Conservation (phyloP, 2,888 invertebrate species). For the Nineta flava region DNA sequence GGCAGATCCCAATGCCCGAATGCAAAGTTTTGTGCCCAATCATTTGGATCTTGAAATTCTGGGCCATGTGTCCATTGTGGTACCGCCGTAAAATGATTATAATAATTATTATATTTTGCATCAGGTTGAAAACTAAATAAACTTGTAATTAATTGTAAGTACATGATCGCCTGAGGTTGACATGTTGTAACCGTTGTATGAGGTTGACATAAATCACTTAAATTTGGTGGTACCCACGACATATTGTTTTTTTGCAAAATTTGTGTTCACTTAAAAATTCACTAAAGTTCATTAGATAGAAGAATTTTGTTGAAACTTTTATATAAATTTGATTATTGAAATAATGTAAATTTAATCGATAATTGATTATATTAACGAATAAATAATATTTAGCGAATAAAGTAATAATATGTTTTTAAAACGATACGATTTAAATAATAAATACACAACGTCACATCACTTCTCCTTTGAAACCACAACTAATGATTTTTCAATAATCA, state of each 20-base stretch:
- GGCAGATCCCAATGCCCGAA: background rate
- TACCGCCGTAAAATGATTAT: background rate
- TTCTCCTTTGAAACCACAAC: no score
- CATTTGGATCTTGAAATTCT: background rate
- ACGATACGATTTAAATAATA: no score
- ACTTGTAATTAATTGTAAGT: constrained; percentile 36
- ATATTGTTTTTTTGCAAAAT: constrained; percentile 12
- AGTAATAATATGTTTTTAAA: no score
- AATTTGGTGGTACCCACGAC: constrained; percentile 40
- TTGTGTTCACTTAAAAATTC: no score
- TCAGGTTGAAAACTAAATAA: constrained; percentile 39
- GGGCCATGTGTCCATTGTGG: background rate
- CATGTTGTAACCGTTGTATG: constrained; percentile 40
- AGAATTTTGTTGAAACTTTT: no score
- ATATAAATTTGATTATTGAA: no score
- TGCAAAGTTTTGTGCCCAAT: background rate
- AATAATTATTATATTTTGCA: background rate
- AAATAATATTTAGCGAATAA: no score
- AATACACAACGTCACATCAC: no score
- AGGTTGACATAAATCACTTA: constrained; percentile 35
- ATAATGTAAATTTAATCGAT: no score
- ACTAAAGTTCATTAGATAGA: no score
- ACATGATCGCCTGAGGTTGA: constrained; percentile 38
- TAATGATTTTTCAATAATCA: no score
- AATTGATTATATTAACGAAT: no score